Evolutionary conservation across 2,797 vertebrate species (phyloP).

Genomic region (Alauda arvensis): DNA sequence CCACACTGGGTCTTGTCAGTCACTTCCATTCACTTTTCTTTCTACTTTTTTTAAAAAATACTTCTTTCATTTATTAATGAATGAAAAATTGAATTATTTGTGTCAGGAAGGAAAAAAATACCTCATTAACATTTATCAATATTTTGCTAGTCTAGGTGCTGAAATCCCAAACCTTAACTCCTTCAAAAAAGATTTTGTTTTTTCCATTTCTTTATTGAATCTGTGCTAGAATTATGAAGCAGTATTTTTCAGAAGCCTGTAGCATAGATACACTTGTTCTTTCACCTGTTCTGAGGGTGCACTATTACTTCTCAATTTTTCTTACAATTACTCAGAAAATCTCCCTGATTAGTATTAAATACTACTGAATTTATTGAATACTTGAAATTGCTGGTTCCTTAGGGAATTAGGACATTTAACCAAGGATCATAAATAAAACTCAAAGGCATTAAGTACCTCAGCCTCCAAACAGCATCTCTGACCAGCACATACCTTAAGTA

Average conservation of each 20-base stretch:
- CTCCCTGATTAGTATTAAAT: background rate
- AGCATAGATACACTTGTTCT: background rate
- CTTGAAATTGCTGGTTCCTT: background rate
- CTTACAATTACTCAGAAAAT: background rate
- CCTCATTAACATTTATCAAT: background rate
- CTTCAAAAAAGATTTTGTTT: background rate
- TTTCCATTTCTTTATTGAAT: background rate
- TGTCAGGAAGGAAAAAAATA: background rate
- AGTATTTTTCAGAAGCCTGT: background rate
- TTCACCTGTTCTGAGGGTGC: background rate
- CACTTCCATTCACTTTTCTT: background rate
- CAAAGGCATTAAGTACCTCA: background rate
- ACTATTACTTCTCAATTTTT: background rate
- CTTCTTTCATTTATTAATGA: background rate
- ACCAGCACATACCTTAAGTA: background rate
- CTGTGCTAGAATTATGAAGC: background rate
- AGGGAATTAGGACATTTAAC: background rate
- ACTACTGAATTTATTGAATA: background rate
- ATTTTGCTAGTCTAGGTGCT: background rate
- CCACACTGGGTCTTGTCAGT: background rate
- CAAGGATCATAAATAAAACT: background rate
- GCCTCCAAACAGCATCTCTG: background rate
- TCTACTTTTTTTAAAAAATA: background rate
- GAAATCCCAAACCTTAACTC: background rate
- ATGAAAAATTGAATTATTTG: background rate